phyloP scores from a whole-genome alignment of 2,797 vertebrate species.

The Anguilla pacifica region DNA sequence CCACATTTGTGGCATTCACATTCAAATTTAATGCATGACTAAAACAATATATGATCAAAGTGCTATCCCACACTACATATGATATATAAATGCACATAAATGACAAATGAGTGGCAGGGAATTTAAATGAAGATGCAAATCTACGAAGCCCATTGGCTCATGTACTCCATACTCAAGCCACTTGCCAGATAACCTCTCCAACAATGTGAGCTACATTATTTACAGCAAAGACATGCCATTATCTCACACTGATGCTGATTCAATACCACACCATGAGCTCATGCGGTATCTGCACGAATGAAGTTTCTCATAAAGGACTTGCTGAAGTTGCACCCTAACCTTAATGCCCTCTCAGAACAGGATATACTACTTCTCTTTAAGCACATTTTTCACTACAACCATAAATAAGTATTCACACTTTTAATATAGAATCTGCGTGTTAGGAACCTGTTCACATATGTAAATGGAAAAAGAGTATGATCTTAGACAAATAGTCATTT shows the following conservation, averaged over 20 bases:
- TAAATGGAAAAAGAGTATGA: constrained; percentile 33
- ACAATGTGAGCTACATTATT: neutral
- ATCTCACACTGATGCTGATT: neutral
- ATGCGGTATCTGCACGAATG: neutral
- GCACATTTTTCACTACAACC: neutral
- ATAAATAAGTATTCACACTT: neutral
- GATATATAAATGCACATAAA: neutral
- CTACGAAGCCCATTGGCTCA: neutral
- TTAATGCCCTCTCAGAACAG: neutral
- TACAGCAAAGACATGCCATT: neutral
- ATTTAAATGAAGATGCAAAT: neutral
- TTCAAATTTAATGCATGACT: constrained; percentile 14
- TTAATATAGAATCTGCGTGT: constrained; percentile 17
- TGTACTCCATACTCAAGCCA: too few species aligned
- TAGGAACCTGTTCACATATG: constrained; percentile 26
- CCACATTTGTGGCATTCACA: neutral
- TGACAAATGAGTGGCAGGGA: neutral
- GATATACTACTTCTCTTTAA: neutral
- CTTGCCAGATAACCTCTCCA: neutral
- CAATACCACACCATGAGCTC: neutral
- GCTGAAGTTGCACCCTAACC: neutral
- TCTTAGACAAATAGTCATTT: constrained; percentile 37
- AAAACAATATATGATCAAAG: neutral
- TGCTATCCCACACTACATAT: neutral
- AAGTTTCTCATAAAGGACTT: neutral